phyloP scores from a whole-genome alignment of 2,888 invertebrate genomes.

The Apotomis turbidana region DNA sequence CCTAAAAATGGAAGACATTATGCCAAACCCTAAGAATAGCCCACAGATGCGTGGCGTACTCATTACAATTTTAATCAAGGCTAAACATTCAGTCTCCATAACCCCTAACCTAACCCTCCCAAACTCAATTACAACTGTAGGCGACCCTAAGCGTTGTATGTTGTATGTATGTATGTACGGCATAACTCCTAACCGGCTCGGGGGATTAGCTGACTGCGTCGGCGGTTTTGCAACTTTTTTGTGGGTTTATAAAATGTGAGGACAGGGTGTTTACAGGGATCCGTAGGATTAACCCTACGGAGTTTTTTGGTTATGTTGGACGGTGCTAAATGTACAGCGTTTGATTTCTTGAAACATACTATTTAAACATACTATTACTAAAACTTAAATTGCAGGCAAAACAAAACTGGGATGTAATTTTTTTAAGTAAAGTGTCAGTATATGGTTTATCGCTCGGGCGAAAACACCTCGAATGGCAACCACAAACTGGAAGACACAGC shows the following conservation, averaged over 20 bases:
- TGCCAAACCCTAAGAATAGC: background rate
- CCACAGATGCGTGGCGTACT: background rate
- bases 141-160: background rate
- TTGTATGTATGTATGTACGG: slow-evolving; percentile 1
- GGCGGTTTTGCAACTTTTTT: slow-evolving; percentile 25
- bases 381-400: too few relatives aligned
- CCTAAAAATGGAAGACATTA: too few relatives aligned
- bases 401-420: too few relatives aligned
- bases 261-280: background rate
- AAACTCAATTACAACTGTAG: slow-evolving; percentile 12
- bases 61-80: slow-evolving; percentile 30
- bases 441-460: too few relatives aligned
- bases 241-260: slow-evolving; percentile 4
- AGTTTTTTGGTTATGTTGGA: background rate
- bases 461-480: too few relatives aligned
- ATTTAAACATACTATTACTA: too few relatives aligned
- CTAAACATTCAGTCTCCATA: slow-evolving; percentile 22
- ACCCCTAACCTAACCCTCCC: background rate
- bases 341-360: background rate
- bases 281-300: background rate
- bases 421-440: too few relatives aligned
- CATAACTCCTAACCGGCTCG: slow-evolving; percentile 4
- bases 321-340: too few relatives aligned
- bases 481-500: too few relatives aligned
- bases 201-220: slow-evolving; percentile 15